Evolutionary conservation across 2,797 vertebrate species (phyloP), one percentile per base, ranked within the genome.

Genomic region (Delichon dasypus): DNA sequence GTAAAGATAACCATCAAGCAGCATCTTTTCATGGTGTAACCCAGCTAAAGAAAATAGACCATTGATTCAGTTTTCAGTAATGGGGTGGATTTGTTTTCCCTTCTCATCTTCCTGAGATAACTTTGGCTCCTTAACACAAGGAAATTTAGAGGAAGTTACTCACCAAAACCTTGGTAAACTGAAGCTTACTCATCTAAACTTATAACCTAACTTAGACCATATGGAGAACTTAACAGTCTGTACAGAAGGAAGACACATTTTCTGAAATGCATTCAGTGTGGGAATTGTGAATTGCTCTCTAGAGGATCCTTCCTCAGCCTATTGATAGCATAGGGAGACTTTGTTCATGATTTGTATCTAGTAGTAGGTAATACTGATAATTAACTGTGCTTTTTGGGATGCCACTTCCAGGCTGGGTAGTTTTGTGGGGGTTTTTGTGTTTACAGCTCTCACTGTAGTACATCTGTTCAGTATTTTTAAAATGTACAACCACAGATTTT

Each of bases 371-470:
- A 45, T 66, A 51, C 48, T 55, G 58, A 58, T 88, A 81, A 54
- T 65, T 65, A 60, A 62, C 13, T 71, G 22, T 76, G 22, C 12
- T 68, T 94, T 96, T 81, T 60, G n/a, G 36, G 32, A 13, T 88
- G 40, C 40, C 16, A 42, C 0, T 91, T 82, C 23, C 44, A 68
- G 27, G 2, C 36, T 68, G 34, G 4, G 14, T 50, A 64, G 23
- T 4, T 48, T 44, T 32, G 32, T 42, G 3, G 0, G 1, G 0
- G 36, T 36, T 21, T 34, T 70, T 84, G 7, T 5, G 1, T 90
- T 75, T 73, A 36, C 38, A 66, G 26, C 45, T 85, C 10, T 87
- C 18, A 20, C 12, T 57, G 38, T 77, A 57, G 68, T 62, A 21
- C 20, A 61, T 77, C 57, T 75, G 13, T 74, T 83, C 22, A 51